Percentiles rank a stretch among this genome's conserved stretches.
Conservation (phyloP, 2,888 invertebrate genomes). For the Hipparchia sbordonii region DNA sequence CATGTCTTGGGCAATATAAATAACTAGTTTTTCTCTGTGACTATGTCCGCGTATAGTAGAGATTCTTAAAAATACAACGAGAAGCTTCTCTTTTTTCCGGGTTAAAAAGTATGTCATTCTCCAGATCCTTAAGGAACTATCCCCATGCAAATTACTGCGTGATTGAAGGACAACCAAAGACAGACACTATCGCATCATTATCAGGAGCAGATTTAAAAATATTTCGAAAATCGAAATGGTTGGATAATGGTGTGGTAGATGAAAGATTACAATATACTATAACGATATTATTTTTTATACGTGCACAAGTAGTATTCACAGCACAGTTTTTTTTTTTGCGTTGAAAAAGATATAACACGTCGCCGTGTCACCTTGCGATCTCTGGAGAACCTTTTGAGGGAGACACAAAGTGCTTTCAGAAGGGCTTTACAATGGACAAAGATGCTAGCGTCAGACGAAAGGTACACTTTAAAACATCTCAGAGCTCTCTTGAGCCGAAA, state of each 20-base stretch:
- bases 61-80: no score
- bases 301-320: slow-evolving; percentile 18
- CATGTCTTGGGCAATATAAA: no score
- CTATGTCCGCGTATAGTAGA: no score
- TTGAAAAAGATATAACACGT: slow-evolving; percentile 38
- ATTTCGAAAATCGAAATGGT: neutral
- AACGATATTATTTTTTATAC: slow-evolving; percentile 7
- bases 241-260: neutral
- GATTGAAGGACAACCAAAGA: no score
- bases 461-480: slow-evolving; percentile 44
- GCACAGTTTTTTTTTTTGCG: slow-evolving; percentile 25
- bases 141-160: no score
- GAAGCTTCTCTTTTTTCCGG: no score
- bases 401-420: slow-evolving; percentile 61
- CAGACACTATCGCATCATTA: no score
- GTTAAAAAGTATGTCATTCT: no score
- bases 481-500: slow-evolving; percentile 22
- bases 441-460: slow-evolving; percentile 48
- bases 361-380: slow-evolving; percentile 44
- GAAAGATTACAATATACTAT: neutral
- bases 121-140: no score
- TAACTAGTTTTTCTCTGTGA: no score
- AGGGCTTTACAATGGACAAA: slow-evolving; percentile 58
- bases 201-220: neutral
- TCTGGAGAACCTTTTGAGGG: slow-evolving; percentile 57